Evolutionary conservation across 1,140 invertebrate genomes (phyloP), one percentile per base, ranked within the genome.

Genomic region (Nixonia krombeini): DNA sequence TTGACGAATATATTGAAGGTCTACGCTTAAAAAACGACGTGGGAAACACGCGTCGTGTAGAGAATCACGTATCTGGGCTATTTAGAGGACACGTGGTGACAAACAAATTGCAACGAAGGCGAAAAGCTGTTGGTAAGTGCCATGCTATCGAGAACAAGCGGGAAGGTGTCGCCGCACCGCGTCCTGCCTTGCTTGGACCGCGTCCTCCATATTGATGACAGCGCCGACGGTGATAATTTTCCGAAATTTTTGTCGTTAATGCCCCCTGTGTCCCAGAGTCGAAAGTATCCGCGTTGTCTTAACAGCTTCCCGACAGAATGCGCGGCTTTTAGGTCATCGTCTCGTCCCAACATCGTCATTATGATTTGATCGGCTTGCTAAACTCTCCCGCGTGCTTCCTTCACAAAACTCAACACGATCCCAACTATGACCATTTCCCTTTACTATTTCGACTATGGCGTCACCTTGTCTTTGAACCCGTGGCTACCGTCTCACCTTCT

Each of bases 171-270:
- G 65, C 58, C 51, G 56, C 66, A 61, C 58, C 56, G 55, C 65
- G 65, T 62, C 68, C 52, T 69, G 50, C 73, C 71, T 66, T 67
- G 71, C 69, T 55, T 62, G 38, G n/a, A 59, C 65, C 74, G 73
- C 73, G 74, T 76, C 80, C 80, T 83, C 87, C 87, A 89, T 88
- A 86, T 89, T 89, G 89, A 88, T 89, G 87, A 87, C 89, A 89
- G 89, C 89, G 89, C 89, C 88, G 87, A 87, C 88, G 81, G 88
- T 89, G 88, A 88, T 89, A 88, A 89, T 89, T 89, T 88, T 85
- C 76, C 82, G 88, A 88, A 89, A 88, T 88, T 90, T 89, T 89
- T 87, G 86, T 87, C 81, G 86, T 87, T 89, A 88, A 89, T 89
- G 88, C 88, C 89, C 88, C 89, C 88, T 89, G 87, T 87, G 84